Conservation (phyloP, 2,888 invertebrate species). For the Onchidella celtica region DNA sequence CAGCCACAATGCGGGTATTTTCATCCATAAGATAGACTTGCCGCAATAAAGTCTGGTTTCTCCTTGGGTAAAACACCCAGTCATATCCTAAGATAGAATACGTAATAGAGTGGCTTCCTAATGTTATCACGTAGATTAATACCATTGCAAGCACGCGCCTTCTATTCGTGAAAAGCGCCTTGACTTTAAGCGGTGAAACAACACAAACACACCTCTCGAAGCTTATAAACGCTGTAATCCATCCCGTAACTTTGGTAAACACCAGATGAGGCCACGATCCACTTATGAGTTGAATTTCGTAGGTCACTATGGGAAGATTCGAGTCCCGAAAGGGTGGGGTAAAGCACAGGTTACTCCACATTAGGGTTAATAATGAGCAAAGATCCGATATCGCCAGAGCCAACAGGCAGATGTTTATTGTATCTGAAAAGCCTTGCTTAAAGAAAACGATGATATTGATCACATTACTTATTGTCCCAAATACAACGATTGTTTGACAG, state of each 20-base stretch:
- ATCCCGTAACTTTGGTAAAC: slow-evolving; percentile 13
- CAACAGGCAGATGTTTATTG: slow-evolving; percentile 15
- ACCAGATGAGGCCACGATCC: slow-evolving; percentile 27
- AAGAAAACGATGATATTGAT: no score
- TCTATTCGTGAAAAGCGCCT: neutral
- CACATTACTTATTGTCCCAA: slow-evolving; percentile 22
- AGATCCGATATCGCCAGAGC: slow-evolving; percentile 26
- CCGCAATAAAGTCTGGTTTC: slow-evolving; percentile 6
- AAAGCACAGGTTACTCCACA: slow-evolving; percentile 32
- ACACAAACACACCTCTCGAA: slow-evolving; percentile 36
- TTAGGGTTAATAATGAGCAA: slow-evolving; percentile 6
- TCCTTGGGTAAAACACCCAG: neutral
- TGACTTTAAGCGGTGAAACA: slow-evolving; percentile 17
- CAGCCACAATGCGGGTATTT: neutral
- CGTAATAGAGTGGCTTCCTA: neutral
- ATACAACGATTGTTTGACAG: neutral
- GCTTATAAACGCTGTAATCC: slow-evolving; percentile 34
- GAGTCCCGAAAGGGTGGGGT: neutral
- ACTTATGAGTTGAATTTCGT: neutral
- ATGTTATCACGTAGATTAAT: neutral
- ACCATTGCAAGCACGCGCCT: neutral
- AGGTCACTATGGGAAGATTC: neutral
- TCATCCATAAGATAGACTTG: neutral
- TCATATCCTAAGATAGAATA: neutral
- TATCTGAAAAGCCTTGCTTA: no score